A percentile compares a stretch with the other conserved stretches of the same genome.
Evolutionary conservation across 2,797 vertebrate species (phyloP).

Genomic region (Tenualosa ilisha): DNA sequence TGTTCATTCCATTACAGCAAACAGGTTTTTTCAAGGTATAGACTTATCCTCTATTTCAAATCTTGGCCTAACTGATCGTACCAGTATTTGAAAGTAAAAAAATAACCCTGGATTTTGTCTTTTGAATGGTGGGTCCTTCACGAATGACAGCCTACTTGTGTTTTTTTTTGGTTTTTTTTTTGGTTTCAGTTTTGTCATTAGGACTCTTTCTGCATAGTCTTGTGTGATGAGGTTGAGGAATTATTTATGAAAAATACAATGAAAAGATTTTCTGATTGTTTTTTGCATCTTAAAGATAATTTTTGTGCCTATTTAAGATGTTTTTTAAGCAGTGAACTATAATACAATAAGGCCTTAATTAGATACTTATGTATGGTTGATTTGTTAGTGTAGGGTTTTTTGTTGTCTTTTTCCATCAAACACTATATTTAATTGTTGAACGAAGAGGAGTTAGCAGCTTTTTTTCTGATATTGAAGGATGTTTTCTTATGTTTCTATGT

Average conservation of each 20-base stretch:
- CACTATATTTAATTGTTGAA: background rate
- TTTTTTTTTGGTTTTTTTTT: constrained; percentile 31
- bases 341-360: constrained; percentile 39
- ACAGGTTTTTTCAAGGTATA: constrained; percentile 18
- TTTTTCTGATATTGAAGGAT: background rate
- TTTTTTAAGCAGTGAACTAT: background rate
- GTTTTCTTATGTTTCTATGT: background rate
- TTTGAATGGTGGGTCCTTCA: constrained; percentile 36
- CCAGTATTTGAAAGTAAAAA: background rate
- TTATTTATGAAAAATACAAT: constrained; percentile 29
- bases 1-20: constrained; percentile 37
- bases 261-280: constrained; percentile 19
- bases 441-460: background rate
- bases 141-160: background rate
- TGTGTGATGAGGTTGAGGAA: constrained; percentile 20
- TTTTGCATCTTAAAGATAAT: constrained; percentile 35
- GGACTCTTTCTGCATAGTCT: constrained; percentile 27
- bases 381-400: background rate
- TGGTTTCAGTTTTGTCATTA: constrained; percentile 30
- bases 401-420: background rate
- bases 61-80: background rate
- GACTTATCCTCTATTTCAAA: background rate
- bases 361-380: background rate
- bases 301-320: constrained; percentile 29
- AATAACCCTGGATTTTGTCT: background rate